A percentile compares a stretch with the other conserved stretches of the same genome.
Conservation (phyloP, 2,113 vertebrate species). For the Mugil cephalus region DNA sequence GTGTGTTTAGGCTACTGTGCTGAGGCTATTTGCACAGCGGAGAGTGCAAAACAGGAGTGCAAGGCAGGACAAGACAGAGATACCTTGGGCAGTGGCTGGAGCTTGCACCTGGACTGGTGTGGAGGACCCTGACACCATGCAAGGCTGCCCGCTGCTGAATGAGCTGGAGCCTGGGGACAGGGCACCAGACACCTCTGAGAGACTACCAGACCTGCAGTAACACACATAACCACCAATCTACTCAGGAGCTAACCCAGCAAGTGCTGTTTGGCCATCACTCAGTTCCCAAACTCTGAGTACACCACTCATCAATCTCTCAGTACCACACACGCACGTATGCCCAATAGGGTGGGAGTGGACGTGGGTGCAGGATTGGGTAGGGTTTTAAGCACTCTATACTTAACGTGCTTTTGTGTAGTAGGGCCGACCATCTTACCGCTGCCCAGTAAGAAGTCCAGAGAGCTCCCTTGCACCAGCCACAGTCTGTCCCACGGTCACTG, state of each 20-base stretch:
- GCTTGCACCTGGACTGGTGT: conserved; percentile 84
- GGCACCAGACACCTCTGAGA: conserved; percentile 83
- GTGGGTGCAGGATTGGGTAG: conserved; percentile 36
- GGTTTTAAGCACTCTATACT: conserved; percentile 31
- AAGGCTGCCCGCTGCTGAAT: conserved; percentile 90
- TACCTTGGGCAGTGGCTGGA: conserved; percentile 89
- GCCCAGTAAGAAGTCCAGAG: conserved; percentile 88
- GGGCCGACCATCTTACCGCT: conserved; percentile 84
- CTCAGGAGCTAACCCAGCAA: conserved; percentile 76
- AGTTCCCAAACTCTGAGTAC: conserved; percentile 45
- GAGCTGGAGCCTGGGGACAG: conserved; percentile 85
- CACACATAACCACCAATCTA: conserved; percentile 83
- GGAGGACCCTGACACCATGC: conserved; percentile 83
- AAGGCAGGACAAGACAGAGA: conserved; percentile 69
- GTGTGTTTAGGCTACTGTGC: conserved; percentile 48
- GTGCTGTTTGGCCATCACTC: conserved; percentile 59
- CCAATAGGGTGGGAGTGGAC: conserved; percentile 34
- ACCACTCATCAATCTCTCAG: conserved; percentile 61
- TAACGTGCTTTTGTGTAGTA: conserved; percentile 22
- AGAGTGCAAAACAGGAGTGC: conserved; percentile 64
- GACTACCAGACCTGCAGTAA: conserved; percentile 83
- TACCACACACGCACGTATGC: conserved; percentile 55
- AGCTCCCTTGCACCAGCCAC: conserved; percentile 89
- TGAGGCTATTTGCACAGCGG: conserved; percentile 58
- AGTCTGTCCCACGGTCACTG: conserved; percentile 85